A percentile compares a stretch with the other conserved stretches of the same genome.
Evolutionary conservation across 2,888 invertebrate species (phyloP).

Genomic region (Apoda limacodes): DNA sequence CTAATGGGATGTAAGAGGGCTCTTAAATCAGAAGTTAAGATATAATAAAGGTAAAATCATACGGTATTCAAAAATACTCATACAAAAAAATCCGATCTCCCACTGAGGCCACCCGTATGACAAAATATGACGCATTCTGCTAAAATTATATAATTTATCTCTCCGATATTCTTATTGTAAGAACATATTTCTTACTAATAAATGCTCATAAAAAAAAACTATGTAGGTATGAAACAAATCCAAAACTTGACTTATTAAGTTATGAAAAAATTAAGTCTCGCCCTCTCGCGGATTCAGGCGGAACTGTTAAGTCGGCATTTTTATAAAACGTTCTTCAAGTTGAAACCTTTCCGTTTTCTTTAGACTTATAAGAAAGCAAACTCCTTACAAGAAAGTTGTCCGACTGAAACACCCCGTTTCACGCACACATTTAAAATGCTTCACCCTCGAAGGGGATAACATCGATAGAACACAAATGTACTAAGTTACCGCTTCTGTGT

Average conservation of each 20-base stretch:
- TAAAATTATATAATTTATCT: not conserved
- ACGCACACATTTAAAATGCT: slow-evolving; percentile 32
- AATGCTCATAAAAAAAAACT: no score
- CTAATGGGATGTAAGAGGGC: no score
- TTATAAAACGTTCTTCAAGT: slow-evolving; percentile 56
- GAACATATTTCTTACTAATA: slow-evolving; percentile 2
- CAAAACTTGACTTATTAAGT: no score
- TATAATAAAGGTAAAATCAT: no score
- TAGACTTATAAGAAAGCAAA: slow-evolving; percentile 61
- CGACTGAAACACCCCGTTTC: slow-evolving; percentile 31
- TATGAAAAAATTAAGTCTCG: slow-evolving; percentile 31
- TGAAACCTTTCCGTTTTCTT: slow-evolving; percentile 64
- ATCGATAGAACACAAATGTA: no score
- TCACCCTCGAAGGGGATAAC: no score
- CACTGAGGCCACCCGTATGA: slow-evolving; percentile 5
- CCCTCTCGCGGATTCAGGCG: slow-evolving; percentile 40
- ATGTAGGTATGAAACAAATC: no score
- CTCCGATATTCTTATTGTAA: not conserved
- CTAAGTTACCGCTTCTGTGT: no score
- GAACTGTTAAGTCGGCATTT: slow-evolving; percentile 47
- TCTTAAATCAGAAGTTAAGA: no score
- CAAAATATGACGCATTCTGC: slow-evolving; percentile 1
- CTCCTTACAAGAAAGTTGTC: slow-evolving; percentile 56
- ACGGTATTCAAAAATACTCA: no score
- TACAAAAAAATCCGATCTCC: no score